These are phyloP conservation scores for Coelinius sp. DNA, from an alignment of 2,888 invertebrate genomes.

Conservation along the genomic window DNA sequence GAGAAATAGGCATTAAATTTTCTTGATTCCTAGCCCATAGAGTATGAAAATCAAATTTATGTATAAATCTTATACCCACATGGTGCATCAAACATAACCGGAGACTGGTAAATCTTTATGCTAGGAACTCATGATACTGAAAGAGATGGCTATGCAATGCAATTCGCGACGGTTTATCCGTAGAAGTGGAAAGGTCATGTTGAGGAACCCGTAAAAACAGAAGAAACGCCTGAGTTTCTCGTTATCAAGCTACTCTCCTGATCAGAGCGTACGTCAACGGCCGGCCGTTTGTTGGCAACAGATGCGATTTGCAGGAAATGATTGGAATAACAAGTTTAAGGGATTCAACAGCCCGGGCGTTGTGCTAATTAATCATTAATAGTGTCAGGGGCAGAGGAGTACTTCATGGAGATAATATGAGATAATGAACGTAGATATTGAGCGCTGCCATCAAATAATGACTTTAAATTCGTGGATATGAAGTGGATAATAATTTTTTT, in stretches of 20 bases:
- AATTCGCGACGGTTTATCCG: slow-evolving; percentile 16
- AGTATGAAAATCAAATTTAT: neutral
- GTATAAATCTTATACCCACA: slow-evolving; percentile 37
- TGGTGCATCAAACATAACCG: slow-evolving; percentile 70
- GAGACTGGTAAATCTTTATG: slow-evolving; percentile 68
- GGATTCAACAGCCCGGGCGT: neutral
- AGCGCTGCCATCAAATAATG: neutral
- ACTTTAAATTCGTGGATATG: neutral
- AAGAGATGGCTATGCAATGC: slow-evolving; percentile 9
- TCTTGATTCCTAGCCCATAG: too few species aligned
- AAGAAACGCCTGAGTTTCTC: neutral
- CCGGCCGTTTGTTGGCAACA: slow-evolving; percentile 66
- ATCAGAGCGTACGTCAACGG: slow-evolving; percentile 58
- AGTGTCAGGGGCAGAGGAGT: neutral
- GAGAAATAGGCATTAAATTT: too few species aligned
- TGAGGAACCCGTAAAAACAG: neutral
- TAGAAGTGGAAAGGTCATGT: neutral
- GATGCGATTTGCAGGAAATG: slow-evolving; percentile 17
- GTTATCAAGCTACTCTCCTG: slow-evolving; percentile 54
- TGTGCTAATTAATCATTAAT: neutral
- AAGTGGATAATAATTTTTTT: neutral
- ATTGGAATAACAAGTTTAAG: slow-evolving; percentile 23
- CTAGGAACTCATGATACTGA: slow-evolving; percentile 57
- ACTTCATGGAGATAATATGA: neutral
- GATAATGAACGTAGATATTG: neutral